These are phyloP conservation scores for Musca vetustissima DNA, from an alignment of 1,140 invertebrate species.

Conservation along the genomic window DNA sequence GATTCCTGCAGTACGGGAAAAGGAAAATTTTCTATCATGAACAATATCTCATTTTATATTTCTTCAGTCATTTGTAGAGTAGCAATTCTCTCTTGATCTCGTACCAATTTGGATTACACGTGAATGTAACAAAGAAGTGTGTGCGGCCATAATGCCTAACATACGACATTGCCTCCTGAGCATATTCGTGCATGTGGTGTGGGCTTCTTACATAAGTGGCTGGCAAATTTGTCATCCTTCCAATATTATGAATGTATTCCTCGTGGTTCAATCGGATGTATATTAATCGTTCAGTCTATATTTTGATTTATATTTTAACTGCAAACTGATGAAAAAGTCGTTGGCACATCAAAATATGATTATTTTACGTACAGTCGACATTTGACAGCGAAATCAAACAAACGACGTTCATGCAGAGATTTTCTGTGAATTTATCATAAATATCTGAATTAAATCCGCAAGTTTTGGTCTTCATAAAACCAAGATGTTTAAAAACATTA, in stretches of 20 bases:
- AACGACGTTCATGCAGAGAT: too few species aligned
- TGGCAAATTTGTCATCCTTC: background rate
- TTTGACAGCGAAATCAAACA: too few species aligned
- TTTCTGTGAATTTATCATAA: too few species aligned
- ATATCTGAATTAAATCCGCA: too few species aligned
- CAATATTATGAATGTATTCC: conserved; percentile 51
- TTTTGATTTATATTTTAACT: conserved; percentile 43
- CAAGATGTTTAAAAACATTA: too few species aligned
- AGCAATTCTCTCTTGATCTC: conserved; percentile 50
- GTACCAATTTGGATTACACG: conserved; percentile 54
- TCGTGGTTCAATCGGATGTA: conserved; percentile 57
- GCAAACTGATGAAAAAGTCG: too few species aligned
- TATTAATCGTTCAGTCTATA: conserved; percentile 56
- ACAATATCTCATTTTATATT: background rate
- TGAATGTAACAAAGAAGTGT: conserved; percentile 47
- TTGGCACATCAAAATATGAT: too few species aligned
- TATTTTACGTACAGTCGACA: too few species aligned
- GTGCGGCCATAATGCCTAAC: conserved; percentile 53
- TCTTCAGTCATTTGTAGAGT: background rate
- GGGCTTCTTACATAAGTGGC: conserved; percentile 33
- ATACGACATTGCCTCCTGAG: conserved; percentile 55
- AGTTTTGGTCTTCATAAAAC: too few species aligned
- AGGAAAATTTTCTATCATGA: conserved; percentile 13
- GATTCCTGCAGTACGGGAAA: too few species aligned
- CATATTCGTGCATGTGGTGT: conserved; percentile 56